Conservation (phyloP, 2,888 invertebrate species). For the Patella pellucida region DNA sequence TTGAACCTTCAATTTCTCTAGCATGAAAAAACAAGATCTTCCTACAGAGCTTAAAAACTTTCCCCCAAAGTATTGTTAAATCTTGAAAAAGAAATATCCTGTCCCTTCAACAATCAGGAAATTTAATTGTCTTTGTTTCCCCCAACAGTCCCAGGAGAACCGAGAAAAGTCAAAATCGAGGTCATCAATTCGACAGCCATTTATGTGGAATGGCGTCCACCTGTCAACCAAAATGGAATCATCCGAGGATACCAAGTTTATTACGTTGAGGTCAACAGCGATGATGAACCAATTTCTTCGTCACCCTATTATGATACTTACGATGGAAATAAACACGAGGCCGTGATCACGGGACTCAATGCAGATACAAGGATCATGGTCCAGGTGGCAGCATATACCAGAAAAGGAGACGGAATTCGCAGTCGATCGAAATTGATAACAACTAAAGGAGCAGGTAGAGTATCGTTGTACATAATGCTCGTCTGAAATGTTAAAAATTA, state of each 20-base stretch:
- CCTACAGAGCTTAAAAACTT: too few relatives aligned
- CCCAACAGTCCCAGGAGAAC: constrained; percentile 94
- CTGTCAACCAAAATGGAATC: constrained; percentile 92
- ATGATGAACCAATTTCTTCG: constrained; percentile 48
- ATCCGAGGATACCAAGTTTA: constrained; percentile 94
- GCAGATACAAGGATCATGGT: constrained; percentile 91
- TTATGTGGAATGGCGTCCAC: constrained; percentile 94
- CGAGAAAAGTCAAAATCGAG: constrained; percentile 89
- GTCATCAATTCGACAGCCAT: constrained; percentile 96
- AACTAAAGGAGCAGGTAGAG: constrained; percentile 75
- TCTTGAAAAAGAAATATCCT: too few relatives aligned
- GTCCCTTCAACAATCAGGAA: too few relatives aligned
- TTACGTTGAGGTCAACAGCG: constrained; percentile 52
- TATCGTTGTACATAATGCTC: neutral
- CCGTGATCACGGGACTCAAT: constrained; percentile 89
- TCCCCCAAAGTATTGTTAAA: too few relatives aligned
- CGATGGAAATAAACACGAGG: constrained; percentile 81
- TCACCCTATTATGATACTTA: constrained; percentile 82
- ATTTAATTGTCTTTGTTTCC: neutral
- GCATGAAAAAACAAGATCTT: too few relatives aligned
- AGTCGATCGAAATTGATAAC: constrained; percentile 87
- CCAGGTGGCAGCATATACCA: constrained; percentile 94
- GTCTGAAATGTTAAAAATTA: neutral
- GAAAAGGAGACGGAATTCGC: constrained; percentile 96
- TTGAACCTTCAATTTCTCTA: too few relatives aligned